Percentiles rank a stretch among this genome's conserved stretches.
Evolutionary conservation across 1,140 invertebrate genomes (phyloP).

Genomic region (Gryon sp.): DNA sequence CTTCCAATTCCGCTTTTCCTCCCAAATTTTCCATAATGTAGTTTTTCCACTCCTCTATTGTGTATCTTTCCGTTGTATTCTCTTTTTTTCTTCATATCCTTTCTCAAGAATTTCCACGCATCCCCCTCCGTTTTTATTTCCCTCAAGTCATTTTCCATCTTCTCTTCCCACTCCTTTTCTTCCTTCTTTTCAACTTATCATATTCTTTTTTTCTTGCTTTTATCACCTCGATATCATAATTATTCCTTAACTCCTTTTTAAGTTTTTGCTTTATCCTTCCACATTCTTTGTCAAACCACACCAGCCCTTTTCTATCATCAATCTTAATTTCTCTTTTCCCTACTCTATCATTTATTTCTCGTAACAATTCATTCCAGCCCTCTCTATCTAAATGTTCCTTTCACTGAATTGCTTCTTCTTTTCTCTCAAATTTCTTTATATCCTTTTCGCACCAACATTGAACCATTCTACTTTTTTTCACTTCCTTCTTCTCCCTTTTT

Average conservation of each 20-base stretch:
- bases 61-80: background rate
- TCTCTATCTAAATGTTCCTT: background rate
- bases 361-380: background rate
- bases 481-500: background rate
- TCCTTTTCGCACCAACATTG: background rate
- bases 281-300: background rate
- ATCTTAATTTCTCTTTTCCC: background rate
- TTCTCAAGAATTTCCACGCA: constrained; percentile 3
- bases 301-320: background rate
- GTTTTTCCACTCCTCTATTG: background rate
- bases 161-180: background rate
- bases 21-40: background rate
- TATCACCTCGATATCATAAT: background rate
- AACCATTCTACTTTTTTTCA: background rate
- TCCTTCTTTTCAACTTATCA: background rate
- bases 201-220: background rate
- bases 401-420: background rate
- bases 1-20: background rate
- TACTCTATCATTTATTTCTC: background rate
- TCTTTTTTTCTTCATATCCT: background rate
- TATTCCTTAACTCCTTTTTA: background rate
- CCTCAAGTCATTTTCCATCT: background rate
- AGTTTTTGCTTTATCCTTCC: background rate
- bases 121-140: background rate
- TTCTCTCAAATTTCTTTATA: background rate